A percentile compares a stretch with the other conserved stretches of the same genome.
phyloP scores from a whole-genome alignment of 2,888 invertebrate genomes.

The Chironomus riparius region DNA sequence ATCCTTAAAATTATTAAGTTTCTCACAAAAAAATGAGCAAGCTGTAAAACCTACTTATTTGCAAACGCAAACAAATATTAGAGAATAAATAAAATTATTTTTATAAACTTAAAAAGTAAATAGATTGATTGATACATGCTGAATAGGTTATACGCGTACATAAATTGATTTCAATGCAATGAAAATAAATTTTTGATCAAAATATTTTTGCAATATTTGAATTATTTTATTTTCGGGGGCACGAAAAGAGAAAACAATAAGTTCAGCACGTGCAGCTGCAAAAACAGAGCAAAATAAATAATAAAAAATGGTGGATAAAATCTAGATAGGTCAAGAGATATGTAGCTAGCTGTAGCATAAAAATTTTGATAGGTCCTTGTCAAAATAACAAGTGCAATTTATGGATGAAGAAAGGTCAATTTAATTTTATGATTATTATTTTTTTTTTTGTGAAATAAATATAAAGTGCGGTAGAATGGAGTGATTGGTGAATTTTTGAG shows the following conservation, averaged over 20 bases:
- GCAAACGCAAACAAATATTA: too few relatives aligned
- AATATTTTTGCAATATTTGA: background rate
- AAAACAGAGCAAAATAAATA: background rate
- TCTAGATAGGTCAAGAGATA: constrained; percentile 1
- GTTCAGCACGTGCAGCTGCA: too few relatives aligned
- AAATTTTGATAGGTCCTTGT: background rate
- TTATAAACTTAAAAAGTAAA: too few relatives aligned
- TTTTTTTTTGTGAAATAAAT: background rate
- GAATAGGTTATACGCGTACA: too few relatives aligned
- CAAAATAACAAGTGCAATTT: background rate
- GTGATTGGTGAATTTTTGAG: too few relatives aligned
- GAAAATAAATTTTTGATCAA: background rate
- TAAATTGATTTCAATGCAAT: too few relatives aligned
- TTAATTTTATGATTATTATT: background rate
- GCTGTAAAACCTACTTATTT: too few relatives aligned
- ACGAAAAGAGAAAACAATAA: background rate
- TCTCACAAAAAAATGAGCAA: too few relatives aligned
- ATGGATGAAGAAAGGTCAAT: background rate
- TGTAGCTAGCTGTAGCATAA: background rate
- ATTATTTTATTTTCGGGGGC: background rate
- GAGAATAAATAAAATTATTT: too few relatives aligned
- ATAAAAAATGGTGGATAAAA: background rate
- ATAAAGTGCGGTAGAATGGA: too few relatives aligned
- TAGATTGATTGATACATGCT: too few relatives aligned
- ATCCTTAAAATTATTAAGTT: too few relatives aligned